Base-by-base conservation (phyloP, 2,797 vertebrate genomes). In the Enoplosus armatus region DNA sequence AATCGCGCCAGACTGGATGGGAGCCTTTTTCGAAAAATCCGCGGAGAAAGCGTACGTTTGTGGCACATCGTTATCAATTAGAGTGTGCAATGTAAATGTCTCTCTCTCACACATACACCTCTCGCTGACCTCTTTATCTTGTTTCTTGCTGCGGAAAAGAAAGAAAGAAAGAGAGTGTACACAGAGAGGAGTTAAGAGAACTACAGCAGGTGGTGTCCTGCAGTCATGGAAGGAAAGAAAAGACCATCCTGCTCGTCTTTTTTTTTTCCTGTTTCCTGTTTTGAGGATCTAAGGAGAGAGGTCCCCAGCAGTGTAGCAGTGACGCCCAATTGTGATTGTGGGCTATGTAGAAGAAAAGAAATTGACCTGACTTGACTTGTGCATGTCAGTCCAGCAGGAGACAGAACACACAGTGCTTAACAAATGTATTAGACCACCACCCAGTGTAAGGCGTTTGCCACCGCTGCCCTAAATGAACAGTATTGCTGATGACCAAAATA, bases 81-180 rank as follows among this genome's bases (percentile, higher is more conserved):
- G n/a, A n/a, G n/a, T n/a, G n/a, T n/a, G n/a, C n/a, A n/a, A n/a
- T n/a, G n/a, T n/a, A n/a, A n/a, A n/a, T n/a, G 3, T 5, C 29
- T 29, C 6, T 29, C 37, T n/a, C n/a, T n/a, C n/a, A 70, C n/a
- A 68, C 53, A 65, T 15, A 47, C 54, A 62, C 43, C 43, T 68
- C 51, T 43, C 7, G 22, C 61, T 82, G 74, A 82, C 68, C 81
- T 61, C 58, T 67, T 75, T 75, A 31, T 67, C 50, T 58, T 39
- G 39, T 53, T 69, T 43, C 31, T 83, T 29, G 66, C 55, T 55
- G 53, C n/a, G 37, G 55, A n/a, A 62, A 66, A 71, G 59, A 55
- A 33, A 7, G 27, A 43, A 59, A 47, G 22, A 61, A 54, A 14
- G 41, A 27, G 50, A 43, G 20, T 18, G 29, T 6, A 33, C 33